Conservation (phyloP, 1,140 invertebrate species). For the Acromyrmex charruanus region DNA sequence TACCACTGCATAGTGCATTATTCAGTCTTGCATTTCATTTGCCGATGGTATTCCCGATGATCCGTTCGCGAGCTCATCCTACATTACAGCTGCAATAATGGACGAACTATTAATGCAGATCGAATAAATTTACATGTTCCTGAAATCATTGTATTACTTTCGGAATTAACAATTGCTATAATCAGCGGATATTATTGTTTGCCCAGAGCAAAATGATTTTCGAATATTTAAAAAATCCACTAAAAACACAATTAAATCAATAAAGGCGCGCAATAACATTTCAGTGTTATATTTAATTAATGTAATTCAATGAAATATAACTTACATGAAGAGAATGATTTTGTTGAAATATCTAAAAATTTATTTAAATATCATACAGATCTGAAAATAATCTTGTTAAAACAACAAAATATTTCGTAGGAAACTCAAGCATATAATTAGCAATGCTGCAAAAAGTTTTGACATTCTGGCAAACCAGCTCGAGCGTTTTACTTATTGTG, state of each 20-base stretch:
- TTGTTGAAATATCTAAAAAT: too few relatives aligned
- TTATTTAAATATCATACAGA: too few relatives aligned
- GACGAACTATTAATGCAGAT: neutral
- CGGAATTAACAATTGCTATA: neutral
- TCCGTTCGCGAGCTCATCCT: slow-evolving; percentile 28
- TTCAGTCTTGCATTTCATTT: slow-evolving; percentile 32
- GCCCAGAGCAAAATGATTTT: neutral
- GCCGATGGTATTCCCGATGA: neutral
- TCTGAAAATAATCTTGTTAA: too few relatives aligned
- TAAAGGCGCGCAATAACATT: neutral
- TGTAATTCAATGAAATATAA: neutral
- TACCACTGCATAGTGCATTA: slow-evolving; percentile 32
- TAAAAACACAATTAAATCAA: neutral
- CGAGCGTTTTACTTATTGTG: too few relatives aligned
- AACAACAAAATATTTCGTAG: too few relatives aligned
- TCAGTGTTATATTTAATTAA: slow-evolving; percentile 2
- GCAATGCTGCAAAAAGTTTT: too few relatives aligned
- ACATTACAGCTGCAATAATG: slow-evolving; percentile 23
- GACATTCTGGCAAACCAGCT: too few relatives aligned
- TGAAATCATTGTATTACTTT: neutral
- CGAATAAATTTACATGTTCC: neutral
- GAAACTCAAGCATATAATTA: too few relatives aligned
- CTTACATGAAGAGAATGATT: neutral
- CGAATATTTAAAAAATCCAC: neutral
- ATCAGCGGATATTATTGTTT: neutral